Evolutionary conservation across 2,797 vertebrate genomes (phyloP).

Genomic region (Muraenolepis orangiensis): DNA sequence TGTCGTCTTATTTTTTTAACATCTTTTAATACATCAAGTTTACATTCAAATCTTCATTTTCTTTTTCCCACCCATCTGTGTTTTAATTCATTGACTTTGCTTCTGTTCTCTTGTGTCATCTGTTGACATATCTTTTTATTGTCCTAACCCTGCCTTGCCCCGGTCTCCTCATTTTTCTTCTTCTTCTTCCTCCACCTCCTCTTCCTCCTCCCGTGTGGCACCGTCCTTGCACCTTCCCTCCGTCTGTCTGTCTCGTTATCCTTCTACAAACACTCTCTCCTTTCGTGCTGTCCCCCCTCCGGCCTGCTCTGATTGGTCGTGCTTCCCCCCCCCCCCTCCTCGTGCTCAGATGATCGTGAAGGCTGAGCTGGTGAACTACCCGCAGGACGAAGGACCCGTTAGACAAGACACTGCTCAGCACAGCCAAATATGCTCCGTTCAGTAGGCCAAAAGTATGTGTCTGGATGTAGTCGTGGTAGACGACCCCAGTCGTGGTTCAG

Average conservation of each 20-base stretch:
- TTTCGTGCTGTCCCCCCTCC: slow-evolving; percentile 28
- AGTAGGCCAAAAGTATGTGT: slow-evolving; percentile 77
- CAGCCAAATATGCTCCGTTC: slow-evolving; percentile 92
- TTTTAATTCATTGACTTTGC: not conserved
- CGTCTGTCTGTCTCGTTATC: slow-evolving; percentile 6
- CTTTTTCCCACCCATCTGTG: not conserved
- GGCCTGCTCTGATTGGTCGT: slow-evolving; percentile 31
- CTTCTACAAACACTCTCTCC: slow-evolving; percentile 1
- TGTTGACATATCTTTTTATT: slow-evolving; percentile 1
- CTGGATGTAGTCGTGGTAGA: slow-evolving; percentile 23
- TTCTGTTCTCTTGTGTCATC: slow-evolving; percentile 1
- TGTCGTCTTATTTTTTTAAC: not conserved
- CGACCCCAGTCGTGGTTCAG: not conserved
- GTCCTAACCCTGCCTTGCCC: slow-evolving; percentile 39
- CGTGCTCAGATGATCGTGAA: slow-evolving; percentile 87
- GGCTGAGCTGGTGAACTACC: slow-evolving; percentile 93
- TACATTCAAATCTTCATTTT: not conserved
- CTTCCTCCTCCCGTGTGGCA: slow-evolving; percentile 27
- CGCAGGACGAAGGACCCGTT: slow-evolving; percentile 84
- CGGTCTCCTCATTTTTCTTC: slow-evolving; percentile 50
- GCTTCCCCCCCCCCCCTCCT: too few species aligned
- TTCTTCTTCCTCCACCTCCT: slow-evolving; percentile 21
- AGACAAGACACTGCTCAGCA: slow-evolving; percentile 74
- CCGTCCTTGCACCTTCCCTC: slow-evolving; percentile 25
- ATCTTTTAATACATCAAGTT: not conserved